Evolutionary conservation across 2,113 vertebrate genomes (phyloP).

Genomic region (Orientallactaga bullata): DNA sequence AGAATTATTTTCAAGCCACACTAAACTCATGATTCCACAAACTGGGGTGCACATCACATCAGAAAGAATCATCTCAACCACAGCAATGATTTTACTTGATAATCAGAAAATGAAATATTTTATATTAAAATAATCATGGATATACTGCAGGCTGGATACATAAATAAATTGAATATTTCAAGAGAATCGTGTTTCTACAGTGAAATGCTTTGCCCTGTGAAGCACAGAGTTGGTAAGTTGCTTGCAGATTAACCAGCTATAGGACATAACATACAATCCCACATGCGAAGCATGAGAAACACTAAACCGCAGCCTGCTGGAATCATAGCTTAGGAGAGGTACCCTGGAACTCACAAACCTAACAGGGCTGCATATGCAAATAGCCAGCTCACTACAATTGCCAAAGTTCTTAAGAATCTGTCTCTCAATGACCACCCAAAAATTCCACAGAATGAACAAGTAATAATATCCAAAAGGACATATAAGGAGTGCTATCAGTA

Average conservation of each 20-base stretch:
- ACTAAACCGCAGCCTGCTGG: no score
- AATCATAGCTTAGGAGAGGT: neutral
- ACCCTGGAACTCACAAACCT: neutral
- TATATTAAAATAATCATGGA: slow-evolving; percentile 25
- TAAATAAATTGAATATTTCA: slow-evolving; percentile 1
- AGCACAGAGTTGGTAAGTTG: no score
- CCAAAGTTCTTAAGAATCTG: neutral
- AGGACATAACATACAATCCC: neutral
- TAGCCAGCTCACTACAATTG: neutral
- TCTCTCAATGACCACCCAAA: neutral
- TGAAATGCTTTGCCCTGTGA: neutral
- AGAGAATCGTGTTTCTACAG: neutral
- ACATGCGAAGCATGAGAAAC: neutral
- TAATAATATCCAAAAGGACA: slow-evolving; percentile 11
- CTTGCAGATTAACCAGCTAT: neutral
- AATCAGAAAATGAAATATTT: slow-evolving; percentile 42
- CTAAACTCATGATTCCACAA: neutral
- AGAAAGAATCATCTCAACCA: neutral
- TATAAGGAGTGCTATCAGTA: neutral
- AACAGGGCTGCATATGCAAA: neutral
- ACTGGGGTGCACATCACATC: neutral
- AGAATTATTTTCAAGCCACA: neutral
- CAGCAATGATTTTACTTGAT: neutral
- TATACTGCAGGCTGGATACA: neutral
- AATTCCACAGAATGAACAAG: neutral